A percentile compares a stretch with the other conserved stretches of the same genome.
These are phyloP conservation scores for Mungos mungo DNA, from an alignment of 2,113 vertebrate genomes.

Conservation along the genomic window DNA sequence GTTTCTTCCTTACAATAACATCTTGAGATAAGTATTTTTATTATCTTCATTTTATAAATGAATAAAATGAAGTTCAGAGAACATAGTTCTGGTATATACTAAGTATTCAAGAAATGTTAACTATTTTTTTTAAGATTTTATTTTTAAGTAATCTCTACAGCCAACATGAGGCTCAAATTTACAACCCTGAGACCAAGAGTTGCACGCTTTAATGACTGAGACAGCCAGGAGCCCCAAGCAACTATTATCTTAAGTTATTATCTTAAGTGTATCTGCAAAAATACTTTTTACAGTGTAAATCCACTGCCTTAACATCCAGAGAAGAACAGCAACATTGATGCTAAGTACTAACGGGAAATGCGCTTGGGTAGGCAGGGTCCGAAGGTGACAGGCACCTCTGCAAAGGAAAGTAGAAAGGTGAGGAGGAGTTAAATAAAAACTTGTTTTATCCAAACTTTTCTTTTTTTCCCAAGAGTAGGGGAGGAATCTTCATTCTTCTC, in stretches of 20 bases:
- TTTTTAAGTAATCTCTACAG: neutral
- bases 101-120: neutral
- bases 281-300: neutral
- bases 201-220: neutral
- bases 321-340: neutral
- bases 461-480: neutral
- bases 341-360: neutral
- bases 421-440: neutral
- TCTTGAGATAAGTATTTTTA: neutral
- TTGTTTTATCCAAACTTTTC: neutral
- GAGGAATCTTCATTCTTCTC: neutral
- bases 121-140: neutral
- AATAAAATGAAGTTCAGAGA: conserved; percentile 7
- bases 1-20: neutral
- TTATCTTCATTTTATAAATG: neutral
- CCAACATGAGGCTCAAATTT: neutral
- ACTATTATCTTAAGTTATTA: neutral
- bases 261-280: neutral
- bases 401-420: neutral
- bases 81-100: neutral
- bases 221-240: neutral
- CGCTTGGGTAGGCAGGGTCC: neutral
- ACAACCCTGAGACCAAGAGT: neutral
- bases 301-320: neutral
- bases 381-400: neutral